A percentile compares a stretch with the other conserved stretches of the same genome.
Conservation (phyloP, 2,113 vertebrate genomes). For the Pterocles burchelli region DNA sequence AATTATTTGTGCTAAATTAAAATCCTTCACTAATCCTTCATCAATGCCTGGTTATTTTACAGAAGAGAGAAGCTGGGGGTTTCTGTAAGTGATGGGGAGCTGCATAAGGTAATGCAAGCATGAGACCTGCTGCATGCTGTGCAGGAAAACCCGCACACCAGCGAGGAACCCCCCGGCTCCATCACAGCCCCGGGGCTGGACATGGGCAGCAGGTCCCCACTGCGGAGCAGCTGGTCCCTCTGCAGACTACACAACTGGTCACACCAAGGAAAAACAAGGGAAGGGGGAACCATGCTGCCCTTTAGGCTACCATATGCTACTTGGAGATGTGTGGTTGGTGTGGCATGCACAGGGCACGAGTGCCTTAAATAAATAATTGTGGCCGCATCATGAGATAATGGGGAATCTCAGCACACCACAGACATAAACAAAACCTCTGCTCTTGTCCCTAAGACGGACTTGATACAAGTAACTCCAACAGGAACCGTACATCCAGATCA, state of each 20-base stretch:
- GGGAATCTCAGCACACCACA: not conserved
- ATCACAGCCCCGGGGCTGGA: not conserved
- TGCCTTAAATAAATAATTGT: not conserved
- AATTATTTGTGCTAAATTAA: conserved; percentile 49
- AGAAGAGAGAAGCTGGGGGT: not conserved
- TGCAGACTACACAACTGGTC: not conserved
- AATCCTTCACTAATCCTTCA: conserved; percentile 44
- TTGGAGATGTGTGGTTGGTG: accelerated
- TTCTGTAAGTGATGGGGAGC: not conserved
- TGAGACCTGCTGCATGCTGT: accelerated
- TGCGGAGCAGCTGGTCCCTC: accelerated
- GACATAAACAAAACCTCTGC: not conserved
- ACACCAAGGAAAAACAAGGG: not conserved
- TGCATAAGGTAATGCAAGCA: accelerated
- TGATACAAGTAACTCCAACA: not conserved
- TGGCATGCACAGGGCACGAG: accelerated
- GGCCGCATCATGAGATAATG: accelerated
- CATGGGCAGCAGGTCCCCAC: not conserved
- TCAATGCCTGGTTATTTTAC: not conserved
- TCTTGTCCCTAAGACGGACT: not conserved
- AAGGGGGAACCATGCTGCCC: not conserved
- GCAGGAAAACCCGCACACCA: not conserved
- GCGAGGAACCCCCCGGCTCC: not conserved
- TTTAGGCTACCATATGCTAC: not conserved
- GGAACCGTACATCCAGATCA: accelerated